Base-by-base conservation (phyloP, 2,113 vertebrate species). In the Oncorhynchus nerka region DNA sequence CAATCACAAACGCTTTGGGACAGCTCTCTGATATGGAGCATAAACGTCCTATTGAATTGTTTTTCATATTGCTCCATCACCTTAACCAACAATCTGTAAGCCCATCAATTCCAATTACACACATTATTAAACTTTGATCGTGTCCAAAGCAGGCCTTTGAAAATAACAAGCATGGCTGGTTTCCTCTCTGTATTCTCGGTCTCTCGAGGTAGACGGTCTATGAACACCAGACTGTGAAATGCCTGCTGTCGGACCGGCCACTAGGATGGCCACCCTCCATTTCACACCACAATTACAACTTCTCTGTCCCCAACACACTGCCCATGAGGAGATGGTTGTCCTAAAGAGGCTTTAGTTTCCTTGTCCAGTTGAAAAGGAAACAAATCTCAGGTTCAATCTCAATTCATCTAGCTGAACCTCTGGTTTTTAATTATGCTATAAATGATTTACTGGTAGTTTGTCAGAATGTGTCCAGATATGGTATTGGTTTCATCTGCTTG, bases 141-240 rank as follows among this genome's bases (percentile, higher is more conserved):
- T 61, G 67, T 68, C 26, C 69, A 74, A 73, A 66, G 74, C 73
- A 69, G 57, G 71, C 75, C 75, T 78, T 32, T 70, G 80, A 49
- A 45, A 84, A 83, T 69, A 80, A 83, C 74, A 79, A 73, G 48
- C 71, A 70, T 67, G 61, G 49, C 73, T 74, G 51, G 48, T 13
- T 83, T 19, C 81, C 74, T 75, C 77, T 79, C 28, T 24, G 73
- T 74, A 76, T 28, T 55, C 9, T 78, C 45, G 16, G 48, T 69
- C 77, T 84, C 64, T 74, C 68, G 64, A 79, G 66, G 62, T 70
- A 49, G 57, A 65, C 57, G 3, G 55, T 28, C 75, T 84, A 77
- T 77, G 78, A 83, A 83, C 81, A 90, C 72, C 83, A 90, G 85
- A 89, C 85, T 81, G 78, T 84, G 84, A 89, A 89, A 87, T 64